phyloP scores from a whole-genome alignment of 2,113 vertebrate genomes.

The Aleadryas rufinucha region DNA sequence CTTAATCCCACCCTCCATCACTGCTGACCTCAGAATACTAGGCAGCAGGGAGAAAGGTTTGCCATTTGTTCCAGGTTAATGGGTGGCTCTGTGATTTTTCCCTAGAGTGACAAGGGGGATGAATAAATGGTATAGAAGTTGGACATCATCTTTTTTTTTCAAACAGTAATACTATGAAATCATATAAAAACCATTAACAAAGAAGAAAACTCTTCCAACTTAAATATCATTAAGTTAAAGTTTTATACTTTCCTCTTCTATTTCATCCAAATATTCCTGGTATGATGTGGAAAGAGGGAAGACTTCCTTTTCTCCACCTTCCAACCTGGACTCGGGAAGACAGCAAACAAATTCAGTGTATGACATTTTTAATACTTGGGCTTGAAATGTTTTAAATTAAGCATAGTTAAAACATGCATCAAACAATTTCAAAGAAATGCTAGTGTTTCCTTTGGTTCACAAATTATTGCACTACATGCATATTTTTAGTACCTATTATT shows the following conservation, averaged over 20 bases:
- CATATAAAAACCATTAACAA: neutral
- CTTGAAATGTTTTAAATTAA: neutral
- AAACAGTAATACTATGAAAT: neutral
- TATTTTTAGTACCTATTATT: neutral
- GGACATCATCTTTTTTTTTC: neutral
- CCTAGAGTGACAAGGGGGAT: neutral
- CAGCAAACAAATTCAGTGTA: neutral
- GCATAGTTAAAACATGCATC: neutral
- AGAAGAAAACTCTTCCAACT: neutral
- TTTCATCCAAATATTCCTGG: neutral
- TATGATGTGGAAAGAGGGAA: neutral
- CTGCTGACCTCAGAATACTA: neutral
- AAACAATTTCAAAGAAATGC: neutral
- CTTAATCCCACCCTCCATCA: neutral
- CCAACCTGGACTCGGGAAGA: neutral
- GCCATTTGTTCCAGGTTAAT: neutral
- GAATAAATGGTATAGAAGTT: neutral
- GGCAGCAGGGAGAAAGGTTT: neutral
- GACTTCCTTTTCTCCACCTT: neutral
- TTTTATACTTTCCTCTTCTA: neutral
- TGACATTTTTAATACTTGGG: neutral
- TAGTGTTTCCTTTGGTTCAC: neutral
- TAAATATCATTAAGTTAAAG: neutral
- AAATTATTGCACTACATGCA: neutral
- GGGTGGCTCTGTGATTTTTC: neutral